These are phyloP conservation scores for Eurytoma adleriae DNA, from an alignment of 2,888 invertebrate species.

Conservation along the genomic window DNA sequence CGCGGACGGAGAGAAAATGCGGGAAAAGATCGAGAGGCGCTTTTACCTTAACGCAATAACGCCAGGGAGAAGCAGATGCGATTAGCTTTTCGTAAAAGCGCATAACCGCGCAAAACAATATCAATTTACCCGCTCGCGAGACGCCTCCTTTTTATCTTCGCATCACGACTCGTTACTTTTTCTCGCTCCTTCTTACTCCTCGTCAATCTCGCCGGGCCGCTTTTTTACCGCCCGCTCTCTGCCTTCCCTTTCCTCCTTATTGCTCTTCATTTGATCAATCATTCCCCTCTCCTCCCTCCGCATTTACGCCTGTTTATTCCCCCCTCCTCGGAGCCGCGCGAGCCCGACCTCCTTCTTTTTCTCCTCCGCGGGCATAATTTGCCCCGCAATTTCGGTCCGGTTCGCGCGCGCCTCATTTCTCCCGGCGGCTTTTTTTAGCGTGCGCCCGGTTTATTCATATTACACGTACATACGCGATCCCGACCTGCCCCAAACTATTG, in stretches of 20 bases:
- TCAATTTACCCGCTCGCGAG: neutral
- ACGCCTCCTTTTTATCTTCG: neutral
- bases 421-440: slow-evolving; percentile 44
- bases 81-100: neutral
- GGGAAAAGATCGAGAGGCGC: neutral
- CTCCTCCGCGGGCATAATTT: slow-evolving; percentile 31
- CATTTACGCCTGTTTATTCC: slow-evolving; percentile 28
- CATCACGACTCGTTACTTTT: neutral
- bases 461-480: slow-evolving; percentile 8
- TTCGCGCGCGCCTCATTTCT: slow-evolving; percentile 28
- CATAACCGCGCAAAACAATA: neutral
- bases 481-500: slow-evolving; percentile 56
- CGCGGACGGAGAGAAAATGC: slow-evolving; percentile 1
- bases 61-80: neutral
- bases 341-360: slow-evolving; percentile 13
- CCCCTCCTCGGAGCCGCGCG: neutral
- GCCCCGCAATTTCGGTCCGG: slow-evolving; percentile 55
- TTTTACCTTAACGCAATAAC: slow-evolving; percentile 2
- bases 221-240: neutral
- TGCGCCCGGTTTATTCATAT: slow-evolving; percentile 35
- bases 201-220: too few relatives aligned
- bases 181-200: neutral
- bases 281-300: slow-evolving; percentile 13
- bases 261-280: slow-evolving; percentile 31
- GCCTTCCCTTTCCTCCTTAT: neutral